Evolutionary conservation across 1,140 invertebrate species (phyloP).

Genomic region (Meloidogyne exigua): DNA sequence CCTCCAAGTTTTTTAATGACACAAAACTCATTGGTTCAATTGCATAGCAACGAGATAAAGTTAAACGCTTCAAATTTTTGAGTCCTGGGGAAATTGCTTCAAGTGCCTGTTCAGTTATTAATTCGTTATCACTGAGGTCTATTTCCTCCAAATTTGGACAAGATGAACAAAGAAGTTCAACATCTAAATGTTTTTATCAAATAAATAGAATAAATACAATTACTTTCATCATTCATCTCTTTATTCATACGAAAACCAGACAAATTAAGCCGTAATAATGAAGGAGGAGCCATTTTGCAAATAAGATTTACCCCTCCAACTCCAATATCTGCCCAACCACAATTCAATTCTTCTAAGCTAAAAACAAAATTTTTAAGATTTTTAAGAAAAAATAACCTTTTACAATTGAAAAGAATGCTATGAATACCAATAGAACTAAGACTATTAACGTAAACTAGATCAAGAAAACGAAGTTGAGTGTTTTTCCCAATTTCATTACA

Average conservation of each 20-base stretch:
- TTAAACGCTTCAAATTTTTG: constrained; percentile 1
- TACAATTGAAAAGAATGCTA: constrained; percentile 10
- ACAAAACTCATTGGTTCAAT: constrained; percentile 24
- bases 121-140: constrained; percentile 20
- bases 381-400: constrained; percentile 2
- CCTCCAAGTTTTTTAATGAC: constrained; percentile 4
- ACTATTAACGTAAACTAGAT: constrained; percentile 21
- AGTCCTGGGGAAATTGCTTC: constrained; percentile 13
- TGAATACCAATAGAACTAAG: constrained; percentile 11
- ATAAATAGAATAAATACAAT: no score
- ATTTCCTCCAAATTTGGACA: constrained; percentile 14
- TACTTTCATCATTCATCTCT: constrained; percentile 19
- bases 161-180: neutral
- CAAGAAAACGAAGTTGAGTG: neutral
- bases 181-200: neutral
- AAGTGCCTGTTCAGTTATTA: constrained; percentile 13
- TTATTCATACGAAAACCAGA: constrained; percentile 9
- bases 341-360: constrained; percentile 17
- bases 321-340: constrained; percentile 16
- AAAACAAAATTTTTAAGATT: constrained; percentile 3
- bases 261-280: constrained; percentile 3
- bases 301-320: constrained; percentile 6
- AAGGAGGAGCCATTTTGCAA: constrained; percentile 6
- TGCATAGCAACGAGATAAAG: constrained; percentile 23
- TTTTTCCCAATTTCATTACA: constrained; percentile 23